Conservation (phyloP, 2,888 invertebrate genomes). For the Pristionchus mayeri region DNA sequence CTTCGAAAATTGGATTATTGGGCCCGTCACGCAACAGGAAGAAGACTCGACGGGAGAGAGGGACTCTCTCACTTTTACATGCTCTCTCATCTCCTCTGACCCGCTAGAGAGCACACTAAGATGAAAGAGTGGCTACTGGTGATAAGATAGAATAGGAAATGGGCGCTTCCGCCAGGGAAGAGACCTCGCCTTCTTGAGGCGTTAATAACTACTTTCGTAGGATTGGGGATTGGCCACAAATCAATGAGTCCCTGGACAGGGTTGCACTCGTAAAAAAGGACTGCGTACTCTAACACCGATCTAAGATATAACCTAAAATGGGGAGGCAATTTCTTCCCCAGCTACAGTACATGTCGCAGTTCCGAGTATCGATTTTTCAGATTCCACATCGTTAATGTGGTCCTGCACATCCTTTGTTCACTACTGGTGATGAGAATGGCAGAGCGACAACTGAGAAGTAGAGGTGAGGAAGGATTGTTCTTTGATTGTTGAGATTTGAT, state of each 20-base stretch:
- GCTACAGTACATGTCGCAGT: too few species aligned
- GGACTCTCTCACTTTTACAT: too few species aligned
- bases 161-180: slow-evolving; percentile 2
- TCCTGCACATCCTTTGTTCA: slow-evolving; percentile 89
- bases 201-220: too few species aligned
- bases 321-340: too few species aligned
- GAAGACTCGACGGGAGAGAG: too few species aligned
- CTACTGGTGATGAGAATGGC: slow-evolving; percentile 87
- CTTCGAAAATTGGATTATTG: not conserved
- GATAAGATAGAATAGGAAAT: not conserved
- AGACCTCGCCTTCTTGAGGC: not conserved
- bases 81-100: too few species aligned
- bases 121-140: not conserved
- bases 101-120: not conserved
- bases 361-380: slow-evolving; percentile 80
- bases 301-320: too few species aligned
- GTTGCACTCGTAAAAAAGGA: too few species aligned
- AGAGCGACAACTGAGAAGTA: slow-evolving; percentile 76
- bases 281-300: too few species aligned
- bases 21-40: slow-evolving; percentile 15
- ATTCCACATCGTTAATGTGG: slow-evolving; percentile 89
- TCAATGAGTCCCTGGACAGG: too few species aligned
- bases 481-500: slow-evolving; percentile 79
- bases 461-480: slow-evolving; percentile 58
- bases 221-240: too few species aligned